Evolutionary conservation across 1,140 invertebrate species (phyloP).

Genomic region (Nymphalis io): DNA sequence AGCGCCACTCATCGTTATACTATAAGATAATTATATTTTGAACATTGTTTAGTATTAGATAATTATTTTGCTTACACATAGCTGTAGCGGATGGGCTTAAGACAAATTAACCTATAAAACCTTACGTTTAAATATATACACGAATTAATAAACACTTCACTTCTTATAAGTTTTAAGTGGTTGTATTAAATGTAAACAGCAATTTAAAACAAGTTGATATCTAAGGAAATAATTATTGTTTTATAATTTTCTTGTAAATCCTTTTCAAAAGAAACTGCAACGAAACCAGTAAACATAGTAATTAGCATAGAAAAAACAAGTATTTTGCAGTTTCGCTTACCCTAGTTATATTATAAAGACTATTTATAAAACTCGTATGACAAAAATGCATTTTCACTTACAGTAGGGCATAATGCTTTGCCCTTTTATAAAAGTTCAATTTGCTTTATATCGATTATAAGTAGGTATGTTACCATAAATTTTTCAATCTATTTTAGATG

Average conservation of each 20-base stretch:
- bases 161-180: too few species aligned
- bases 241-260: too few species aligned
- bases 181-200: too few species aligned
- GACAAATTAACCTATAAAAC: neutral
- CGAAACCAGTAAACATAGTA: neutral
- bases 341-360: conserved; percentile 17
- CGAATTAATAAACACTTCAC: too few species aligned
- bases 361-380: conserved; percentile 14
- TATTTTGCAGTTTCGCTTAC: neutral
- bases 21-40: neutral
- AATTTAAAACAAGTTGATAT: too few species aligned
- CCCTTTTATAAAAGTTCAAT: conserved; percentile 24
- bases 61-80: neutral
- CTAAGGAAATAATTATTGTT: too few species aligned
- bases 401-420: conserved; percentile 23
- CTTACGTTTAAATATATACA: too few species aligned
- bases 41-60: neutral
- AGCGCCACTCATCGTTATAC: neutral
- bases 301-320: conserved; percentile 2
- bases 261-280: neutral
- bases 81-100: neutral
- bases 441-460: conserved; percentile 31
- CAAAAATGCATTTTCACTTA: conserved; percentile 29
- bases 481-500: conserved; percentile 31
- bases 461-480: conserved; percentile 39